Conservation (phyloP, 2,113 vertebrate species). For the Hippolais icterina region DNA sequence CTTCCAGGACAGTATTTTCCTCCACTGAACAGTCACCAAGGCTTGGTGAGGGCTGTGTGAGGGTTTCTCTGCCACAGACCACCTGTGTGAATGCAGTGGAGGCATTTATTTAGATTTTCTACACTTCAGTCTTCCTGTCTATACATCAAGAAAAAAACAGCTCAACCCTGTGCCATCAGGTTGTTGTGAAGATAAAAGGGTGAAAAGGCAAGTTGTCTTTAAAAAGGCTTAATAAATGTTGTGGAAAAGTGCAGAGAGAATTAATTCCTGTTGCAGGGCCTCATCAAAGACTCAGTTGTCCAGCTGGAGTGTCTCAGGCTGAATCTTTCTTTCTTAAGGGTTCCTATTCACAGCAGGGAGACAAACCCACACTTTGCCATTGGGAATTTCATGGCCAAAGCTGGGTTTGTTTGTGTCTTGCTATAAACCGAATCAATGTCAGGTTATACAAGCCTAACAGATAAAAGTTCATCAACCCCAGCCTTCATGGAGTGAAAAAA, state of each 20-base stretch:
- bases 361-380: neutral
- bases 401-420: neutral
- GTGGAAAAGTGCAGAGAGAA: neutral
- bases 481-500: neutral
- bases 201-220: neutral
- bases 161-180: accelerated
- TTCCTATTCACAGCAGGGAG: neutral
- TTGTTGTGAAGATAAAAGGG: neutral
- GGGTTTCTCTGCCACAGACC: neutral
- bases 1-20: neutral
- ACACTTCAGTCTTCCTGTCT: neutral
- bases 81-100: neutral
- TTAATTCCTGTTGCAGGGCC: neutral
- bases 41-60: neutral
- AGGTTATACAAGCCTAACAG: neutral
- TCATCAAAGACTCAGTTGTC: neutral
- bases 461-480: neutral
- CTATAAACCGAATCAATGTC: neutral
- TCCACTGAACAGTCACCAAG: accelerated
- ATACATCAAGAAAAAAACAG: neutral
- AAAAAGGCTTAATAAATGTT: neutral
- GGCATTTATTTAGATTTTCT: neutral
- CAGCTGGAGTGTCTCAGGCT: neutral
- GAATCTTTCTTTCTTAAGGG: neutral
- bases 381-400: neutral